Conservation (phyloP, 2,797 vertebrate species). For the Lepus oiostolus region DNA sequence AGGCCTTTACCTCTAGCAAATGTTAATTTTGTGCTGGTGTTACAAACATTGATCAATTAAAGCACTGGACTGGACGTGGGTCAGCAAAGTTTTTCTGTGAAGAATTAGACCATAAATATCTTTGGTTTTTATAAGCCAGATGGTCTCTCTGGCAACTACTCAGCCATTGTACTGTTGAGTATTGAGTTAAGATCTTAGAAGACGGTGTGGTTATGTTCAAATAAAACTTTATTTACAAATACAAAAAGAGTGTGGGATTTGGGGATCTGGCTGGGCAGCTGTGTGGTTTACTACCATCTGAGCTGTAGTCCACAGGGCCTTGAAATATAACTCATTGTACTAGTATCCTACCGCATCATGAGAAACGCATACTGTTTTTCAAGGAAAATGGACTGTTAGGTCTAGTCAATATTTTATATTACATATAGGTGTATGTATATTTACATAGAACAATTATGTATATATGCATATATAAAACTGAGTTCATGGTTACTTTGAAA, state of each 20-base stretch:
- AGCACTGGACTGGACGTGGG: not conserved
- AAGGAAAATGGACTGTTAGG: slow-evolving; percentile 8
- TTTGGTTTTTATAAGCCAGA: not conserved
- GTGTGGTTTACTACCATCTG: not conserved
- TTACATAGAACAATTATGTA: too few species aligned
- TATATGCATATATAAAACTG: too few species aligned
- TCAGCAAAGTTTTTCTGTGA: not conserved
- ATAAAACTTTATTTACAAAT: slow-evolving; percentile 67
- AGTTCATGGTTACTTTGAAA: not conserved
- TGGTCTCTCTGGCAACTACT: not conserved
- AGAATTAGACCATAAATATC: not conserved
- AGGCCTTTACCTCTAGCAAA: not conserved
- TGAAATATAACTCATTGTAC: slow-evolving; percentile 44
- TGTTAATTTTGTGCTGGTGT: not conserved
- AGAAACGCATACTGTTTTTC: slow-evolving; percentile 16
- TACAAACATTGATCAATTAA: not conserved
- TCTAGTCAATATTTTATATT: not conserved
- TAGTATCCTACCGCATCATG: not conserved
- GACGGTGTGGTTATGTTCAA: not conserved
- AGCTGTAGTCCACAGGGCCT: not conserved
- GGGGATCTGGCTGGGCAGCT: not conserved
- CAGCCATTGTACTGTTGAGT: not conserved
- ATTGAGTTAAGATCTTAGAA: not conserved
- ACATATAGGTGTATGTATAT: not conserved
- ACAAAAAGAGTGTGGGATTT: not conserved